Evolutionary conservation across 1,140 invertebrate genomes (phyloP).

Genomic region (Procambarus clarkii): DNA sequence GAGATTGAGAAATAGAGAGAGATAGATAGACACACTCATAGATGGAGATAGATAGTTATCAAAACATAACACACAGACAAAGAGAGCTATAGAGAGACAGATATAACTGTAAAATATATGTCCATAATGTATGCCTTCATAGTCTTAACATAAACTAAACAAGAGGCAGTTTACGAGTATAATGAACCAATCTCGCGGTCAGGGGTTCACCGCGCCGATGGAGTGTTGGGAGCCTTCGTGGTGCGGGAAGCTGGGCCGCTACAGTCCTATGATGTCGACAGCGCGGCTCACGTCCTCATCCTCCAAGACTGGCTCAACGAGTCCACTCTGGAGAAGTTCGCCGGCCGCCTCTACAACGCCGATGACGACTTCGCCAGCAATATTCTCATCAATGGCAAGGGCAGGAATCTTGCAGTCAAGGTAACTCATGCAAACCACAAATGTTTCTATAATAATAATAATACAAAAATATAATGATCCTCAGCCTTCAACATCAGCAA

Average conservation of each 20-base stretch:
- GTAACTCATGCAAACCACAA: not conserved
- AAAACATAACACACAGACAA: too few relatives aligned
- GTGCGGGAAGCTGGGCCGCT: slow-evolving; percentile 84
- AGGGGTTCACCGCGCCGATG: slow-evolving; percentile 85
- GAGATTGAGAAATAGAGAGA: too few relatives aligned
- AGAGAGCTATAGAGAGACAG: too few relatives aligned
- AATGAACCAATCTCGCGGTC: not conserved
- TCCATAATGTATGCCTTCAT: too few relatives aligned
- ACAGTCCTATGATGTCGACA: slow-evolving; percentile 85
- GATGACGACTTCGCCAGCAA: slow-evolving; percentile 86
- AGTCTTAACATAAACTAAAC: too few relatives aligned
- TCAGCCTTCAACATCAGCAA: too few relatives aligned
- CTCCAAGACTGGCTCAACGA: slow-evolving; percentile 84
- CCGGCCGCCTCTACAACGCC: slow-evolving; percentile 58
- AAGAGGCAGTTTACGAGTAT: too few relatives aligned
- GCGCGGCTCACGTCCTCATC: slow-evolving; percentile 85
- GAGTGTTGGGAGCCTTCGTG: slow-evolving; percentile 85
- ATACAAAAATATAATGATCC: too few relatives aligned
- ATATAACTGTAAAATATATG: too few relatives aligned
- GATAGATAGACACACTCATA: too few relatives aligned
- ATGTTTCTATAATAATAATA: too few relatives aligned
- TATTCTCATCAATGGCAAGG: slow-evolving; percentile 86
- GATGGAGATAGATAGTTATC: too few relatives aligned
- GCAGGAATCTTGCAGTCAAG: slow-evolving; percentile 72
- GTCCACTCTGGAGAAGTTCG: not conserved